Conservation (phyloP, 2,113 vertebrate species). For the Taxidea taxus region DNA sequence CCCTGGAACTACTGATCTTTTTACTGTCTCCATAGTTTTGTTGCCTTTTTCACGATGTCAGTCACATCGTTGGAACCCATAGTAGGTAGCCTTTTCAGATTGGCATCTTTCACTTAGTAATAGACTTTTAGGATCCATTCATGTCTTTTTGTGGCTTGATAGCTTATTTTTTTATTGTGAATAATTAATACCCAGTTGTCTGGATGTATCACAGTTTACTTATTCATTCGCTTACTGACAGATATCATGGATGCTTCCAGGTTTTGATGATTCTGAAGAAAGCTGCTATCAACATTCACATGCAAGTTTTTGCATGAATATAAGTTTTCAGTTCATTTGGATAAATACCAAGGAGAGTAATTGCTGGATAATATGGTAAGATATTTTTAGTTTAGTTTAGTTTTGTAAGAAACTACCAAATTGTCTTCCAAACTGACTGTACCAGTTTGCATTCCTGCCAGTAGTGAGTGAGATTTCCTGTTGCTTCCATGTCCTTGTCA, state of each 20-base stretch:
- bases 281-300: not conserved
- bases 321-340: constrained; percentile 38
- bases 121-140: not conserved
- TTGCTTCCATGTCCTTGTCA: not conserved
- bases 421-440: not conserved
- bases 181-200: not conserved
- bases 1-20: not conserved
- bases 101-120: not conserved
- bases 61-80: not conserved
- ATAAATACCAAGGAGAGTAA: not conserved
- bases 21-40: not conserved
- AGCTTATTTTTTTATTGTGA: not conserved
- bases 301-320: not conserved
- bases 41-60: not conserved
- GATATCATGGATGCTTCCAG: not conserved
- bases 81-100: not conserved
- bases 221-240: not conserved
- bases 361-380: not conserved
- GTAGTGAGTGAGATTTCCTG: not conserved
- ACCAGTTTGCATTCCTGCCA: not conserved
- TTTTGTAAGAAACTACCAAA: constrained; percentile 5
- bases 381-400: not conserved
- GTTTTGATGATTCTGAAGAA: not conserved
- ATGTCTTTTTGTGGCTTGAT: not conserved
- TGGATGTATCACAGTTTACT: not conserved